phyloP scores from a whole-genome alignment of 37 sponge, comb jelly and placozoan genomes.

The Oscarella lobularis region DNA sequence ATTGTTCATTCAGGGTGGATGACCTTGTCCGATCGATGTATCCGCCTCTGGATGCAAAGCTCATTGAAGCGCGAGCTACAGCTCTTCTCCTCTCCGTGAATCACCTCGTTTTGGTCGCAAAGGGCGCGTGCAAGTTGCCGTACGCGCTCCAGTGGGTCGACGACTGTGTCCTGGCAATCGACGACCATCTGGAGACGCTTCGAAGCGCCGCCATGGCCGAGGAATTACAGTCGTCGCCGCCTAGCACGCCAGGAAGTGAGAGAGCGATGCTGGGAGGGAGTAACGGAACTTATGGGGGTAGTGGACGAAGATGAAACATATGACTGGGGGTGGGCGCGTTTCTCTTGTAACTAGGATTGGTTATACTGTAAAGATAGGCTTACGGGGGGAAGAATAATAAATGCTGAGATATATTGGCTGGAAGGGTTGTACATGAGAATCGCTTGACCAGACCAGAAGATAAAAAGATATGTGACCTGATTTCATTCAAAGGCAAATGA shows the following conservation, averaged over 20 bases:
- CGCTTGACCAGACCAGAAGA: too few relatives aligned
- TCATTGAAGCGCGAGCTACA: not conserved
- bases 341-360: too few relatives aligned
- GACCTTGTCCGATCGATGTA: not conserved
- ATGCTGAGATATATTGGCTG: too few relatives aligned
- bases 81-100: slow-evolving; percentile 1
- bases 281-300: too few relatives aligned
- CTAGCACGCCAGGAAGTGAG: slow-evolving; percentile 1
- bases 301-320: too few relatives aligned
- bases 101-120: not conserved
- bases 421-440: too few relatives aligned
- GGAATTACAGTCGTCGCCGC: not conserved
- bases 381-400: too few relatives aligned
- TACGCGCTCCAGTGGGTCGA: not conserved
- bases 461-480: too few relatives aligned
- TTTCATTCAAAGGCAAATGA: too few relatives aligned
- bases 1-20: not conserved
- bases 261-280: not conserved
- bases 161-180: not conserved
- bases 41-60: not conserved
- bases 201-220: not conserved
- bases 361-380: too few relatives aligned
- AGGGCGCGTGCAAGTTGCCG: not conserved
- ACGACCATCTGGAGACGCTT: not conserved
- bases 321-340: too few relatives aligned